Evolutionary conservation across 2,888 invertebrate genomes (phyloP).

Genomic region (Trichacis sp.): DNA sequence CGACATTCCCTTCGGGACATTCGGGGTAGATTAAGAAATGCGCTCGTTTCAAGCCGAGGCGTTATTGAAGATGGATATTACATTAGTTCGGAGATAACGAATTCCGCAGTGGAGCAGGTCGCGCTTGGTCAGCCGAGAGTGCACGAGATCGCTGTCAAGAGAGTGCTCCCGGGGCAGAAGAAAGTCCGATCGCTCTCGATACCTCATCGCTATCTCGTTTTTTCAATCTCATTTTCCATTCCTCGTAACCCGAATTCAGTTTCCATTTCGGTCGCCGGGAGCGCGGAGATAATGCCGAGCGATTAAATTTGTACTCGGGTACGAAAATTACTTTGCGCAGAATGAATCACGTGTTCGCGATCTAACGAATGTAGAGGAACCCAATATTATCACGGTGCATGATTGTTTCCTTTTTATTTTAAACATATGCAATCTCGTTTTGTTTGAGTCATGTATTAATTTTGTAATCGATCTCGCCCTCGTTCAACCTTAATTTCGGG

Average conservation of each 20-base stretch:
- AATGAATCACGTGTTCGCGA: too few species aligned
- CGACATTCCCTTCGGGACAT: slow-evolving; percentile 8
- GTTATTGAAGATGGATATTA: slow-evolving; percentile 12
- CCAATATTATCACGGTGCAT: too few species aligned
- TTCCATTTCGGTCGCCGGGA: background rate
- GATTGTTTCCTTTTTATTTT: too few species aligned
- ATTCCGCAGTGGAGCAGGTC: slow-evolving; percentile 18
- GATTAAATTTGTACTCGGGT: background rate
- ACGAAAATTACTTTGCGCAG: too few species aligned
- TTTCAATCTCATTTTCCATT: background rate
- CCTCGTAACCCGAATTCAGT: background rate
- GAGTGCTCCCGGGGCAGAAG: slow-evolving; percentile 2
- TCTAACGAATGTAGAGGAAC: too few species aligned
- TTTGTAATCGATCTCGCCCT: too few species aligned
- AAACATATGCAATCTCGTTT: too few species aligned
- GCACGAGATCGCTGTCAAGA: background rate
- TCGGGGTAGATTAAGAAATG: background rate
- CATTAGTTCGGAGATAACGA: slow-evolving; percentile 12
- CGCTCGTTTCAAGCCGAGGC: background rate
- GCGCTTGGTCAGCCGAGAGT: slow-evolving; percentile 18
- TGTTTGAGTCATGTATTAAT: too few species aligned
- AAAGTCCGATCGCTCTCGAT: slow-evolving; percentile 3
- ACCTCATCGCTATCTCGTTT: background rate
- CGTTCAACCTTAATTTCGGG: background rate
- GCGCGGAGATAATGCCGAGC: background rate